Conservation (phyloP, 2,888 invertebrate genomes). For the Zygaena filipendulae region DNA sequence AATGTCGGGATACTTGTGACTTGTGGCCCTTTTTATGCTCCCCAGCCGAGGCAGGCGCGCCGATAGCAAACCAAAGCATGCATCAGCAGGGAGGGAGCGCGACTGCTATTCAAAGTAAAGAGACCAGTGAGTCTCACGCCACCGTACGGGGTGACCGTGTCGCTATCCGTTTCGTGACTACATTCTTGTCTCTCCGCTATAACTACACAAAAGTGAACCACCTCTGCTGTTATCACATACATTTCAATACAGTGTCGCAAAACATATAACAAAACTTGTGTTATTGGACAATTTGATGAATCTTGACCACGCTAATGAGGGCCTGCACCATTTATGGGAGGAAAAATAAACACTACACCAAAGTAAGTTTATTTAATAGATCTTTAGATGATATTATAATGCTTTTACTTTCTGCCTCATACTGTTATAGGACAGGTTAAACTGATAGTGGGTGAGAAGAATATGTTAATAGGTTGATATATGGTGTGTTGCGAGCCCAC, state of each 20-base stretch:
- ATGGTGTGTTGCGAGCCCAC: too few species aligned
- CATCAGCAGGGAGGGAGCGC: conserved; percentile 5
- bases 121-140: conserved; percentile 44
- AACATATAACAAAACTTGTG: too few species aligned
- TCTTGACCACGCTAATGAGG: conserved; percentile 46
- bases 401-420: too few species aligned
- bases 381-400: too few species aligned
- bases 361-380: conserved; percentile 48
- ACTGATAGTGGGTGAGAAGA: too few species aligned
- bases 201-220: conserved; percentile 35
- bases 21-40: conserved; percentile 51
- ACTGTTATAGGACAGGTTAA: too few species aligned
- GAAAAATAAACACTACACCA: conserved; percentile 56
- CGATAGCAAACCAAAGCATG: conserved; percentile 9
- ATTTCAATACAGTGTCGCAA: conserved; percentile 38
- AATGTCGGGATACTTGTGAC: conserved; percentile 42
- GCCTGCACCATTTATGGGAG: conserved; percentile 38
- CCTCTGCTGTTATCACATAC: conserved; percentile 29
- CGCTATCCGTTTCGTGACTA: conserved; percentile 19
- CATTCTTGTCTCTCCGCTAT: conserved; percentile 34
- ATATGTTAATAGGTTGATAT: too few species aligned
- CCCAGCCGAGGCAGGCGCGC: conserved; percentile 27
- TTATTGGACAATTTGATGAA: too few species aligned
- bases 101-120: conserved; percentile 17
- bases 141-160: conserved; percentile 34